Percentiles rank a stretch among this genome's conserved stretches.
Conservation (phyloP, 2,113 vertebrate genomes). For the Peromyscus maniculatus region DNA sequence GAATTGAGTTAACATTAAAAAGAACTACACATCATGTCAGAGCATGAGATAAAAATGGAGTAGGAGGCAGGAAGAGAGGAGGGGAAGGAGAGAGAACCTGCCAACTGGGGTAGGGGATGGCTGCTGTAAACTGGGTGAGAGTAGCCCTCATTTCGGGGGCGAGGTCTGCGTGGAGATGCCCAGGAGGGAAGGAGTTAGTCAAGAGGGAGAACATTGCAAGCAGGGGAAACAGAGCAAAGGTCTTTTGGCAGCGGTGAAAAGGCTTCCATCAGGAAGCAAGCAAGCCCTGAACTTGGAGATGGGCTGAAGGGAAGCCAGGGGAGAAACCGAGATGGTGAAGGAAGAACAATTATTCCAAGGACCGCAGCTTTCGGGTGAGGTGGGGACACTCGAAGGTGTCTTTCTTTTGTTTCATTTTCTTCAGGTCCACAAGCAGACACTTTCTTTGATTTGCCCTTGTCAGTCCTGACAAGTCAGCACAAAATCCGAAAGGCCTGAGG, state of each 20-base stretch:
- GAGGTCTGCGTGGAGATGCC: background rate
- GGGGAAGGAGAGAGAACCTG: background rate
- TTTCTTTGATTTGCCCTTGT: background rate
- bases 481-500: background rate
- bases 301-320: background rate
- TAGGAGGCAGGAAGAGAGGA: background rate
- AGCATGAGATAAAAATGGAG: background rate
- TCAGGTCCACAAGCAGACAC: background rate
- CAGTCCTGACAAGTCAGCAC: constrained; percentile 16
- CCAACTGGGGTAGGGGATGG: background rate
- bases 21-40: background rate
- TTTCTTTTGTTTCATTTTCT: background rate
- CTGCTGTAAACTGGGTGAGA: background rate
- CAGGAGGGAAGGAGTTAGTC: background rate
- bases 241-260: background rate
- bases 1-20: constrained; percentile 23
- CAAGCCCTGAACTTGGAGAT: background rate
- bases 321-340: no score
- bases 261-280: background rate
- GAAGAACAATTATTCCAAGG: background rate
- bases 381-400: background rate
- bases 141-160: background rate
- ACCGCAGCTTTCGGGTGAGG: background rate
- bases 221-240: background rate
- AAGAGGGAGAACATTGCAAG: background rate